Conservation (phyloP, 2,797 vertebrate species). For the Sitta carolinensis region DNA sequence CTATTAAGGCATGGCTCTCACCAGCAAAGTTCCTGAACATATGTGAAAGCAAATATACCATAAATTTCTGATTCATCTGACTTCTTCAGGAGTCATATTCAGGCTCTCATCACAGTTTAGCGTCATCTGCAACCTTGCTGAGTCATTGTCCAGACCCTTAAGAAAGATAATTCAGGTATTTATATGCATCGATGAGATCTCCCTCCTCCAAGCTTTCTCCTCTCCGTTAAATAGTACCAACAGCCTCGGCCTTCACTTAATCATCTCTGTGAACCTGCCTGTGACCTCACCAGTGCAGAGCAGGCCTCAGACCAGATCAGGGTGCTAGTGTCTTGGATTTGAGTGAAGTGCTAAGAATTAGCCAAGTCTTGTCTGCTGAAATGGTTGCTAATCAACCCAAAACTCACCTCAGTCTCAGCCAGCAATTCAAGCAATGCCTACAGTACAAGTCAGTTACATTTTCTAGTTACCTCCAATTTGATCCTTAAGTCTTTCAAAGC, state of each 20-base stretch:
- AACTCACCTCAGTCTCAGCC: not conserved
- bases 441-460: not conserved
- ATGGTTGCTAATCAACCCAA: not conserved
- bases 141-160: not conserved
- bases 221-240: not conserved
- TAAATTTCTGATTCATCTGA: not conserved
- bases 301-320: not conserved
- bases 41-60: not conserved
- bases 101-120: not conserved
- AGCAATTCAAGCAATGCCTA: not conserved
- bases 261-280: not conserved
- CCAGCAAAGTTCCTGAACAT: not conserved
- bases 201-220: not conserved
- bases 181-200: fast-evolving
- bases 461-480: not conserved
- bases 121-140: not conserved
- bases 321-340: not conserved
- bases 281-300: not conserved
- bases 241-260: not conserved
- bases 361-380: not conserved
- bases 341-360: not conserved
- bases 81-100: not conserved
- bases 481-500: not conserved
- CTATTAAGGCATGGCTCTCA: not conserved
- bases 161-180: not conserved